phyloP scores from a whole-genome alignment of 64 coral and sea anemone species.

The Porites australiensis region DNA sequence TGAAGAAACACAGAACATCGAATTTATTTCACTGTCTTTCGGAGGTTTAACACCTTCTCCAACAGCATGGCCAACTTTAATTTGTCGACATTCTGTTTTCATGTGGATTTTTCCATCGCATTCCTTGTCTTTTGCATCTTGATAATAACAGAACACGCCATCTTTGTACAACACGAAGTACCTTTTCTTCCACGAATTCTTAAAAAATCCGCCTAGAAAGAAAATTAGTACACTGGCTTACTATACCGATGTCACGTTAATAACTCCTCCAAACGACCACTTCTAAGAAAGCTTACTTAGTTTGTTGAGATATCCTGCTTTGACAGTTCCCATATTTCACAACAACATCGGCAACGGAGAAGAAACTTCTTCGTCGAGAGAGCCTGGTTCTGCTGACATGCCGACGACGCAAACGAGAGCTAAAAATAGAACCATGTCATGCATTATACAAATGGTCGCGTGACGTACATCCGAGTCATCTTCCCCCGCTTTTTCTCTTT shows the following conservation, averaged over 20 bases:
- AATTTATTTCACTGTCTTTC: slow-evolving; percentile 66
- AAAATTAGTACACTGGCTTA: background rate
- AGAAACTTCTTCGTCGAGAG: background rate
- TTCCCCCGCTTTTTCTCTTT: no score
- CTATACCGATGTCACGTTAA: background rate
- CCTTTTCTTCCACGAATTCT: slow-evolving; percentile 93
- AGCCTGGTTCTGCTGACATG: no score
- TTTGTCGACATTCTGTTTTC: slow-evolving; percentile 87
- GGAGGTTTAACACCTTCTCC: slow-evolving; percentile 92
- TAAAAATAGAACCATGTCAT: background rate
- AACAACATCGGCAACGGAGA: background rate
- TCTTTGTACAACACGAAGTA: slow-evolving; percentile 92
- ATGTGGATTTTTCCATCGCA: slow-evolving; percentile 93
- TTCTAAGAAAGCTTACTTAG: slow-evolving; percentile 60
- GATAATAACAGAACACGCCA: slow-evolving; percentile 94
- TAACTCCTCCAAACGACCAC: background rate
- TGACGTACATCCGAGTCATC: background rate
- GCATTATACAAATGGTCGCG: background rate
- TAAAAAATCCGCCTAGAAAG: slow-evolving; percentile 89
- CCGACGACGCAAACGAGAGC: background rate
- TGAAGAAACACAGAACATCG: slow-evolving; percentile 83
- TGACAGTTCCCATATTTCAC: slow-evolving; percentile 85
- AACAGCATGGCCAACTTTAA: slow-evolving; percentile 70
- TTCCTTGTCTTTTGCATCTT: slow-evolving; percentile 88
- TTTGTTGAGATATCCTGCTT: slow-evolving; percentile 91